A percentile compares a stretch with the other conserved stretches of the same genome.
Conservation (phyloP, 2,797 vertebrate species). For the Lindbergichthys nudifrons region DNA sequence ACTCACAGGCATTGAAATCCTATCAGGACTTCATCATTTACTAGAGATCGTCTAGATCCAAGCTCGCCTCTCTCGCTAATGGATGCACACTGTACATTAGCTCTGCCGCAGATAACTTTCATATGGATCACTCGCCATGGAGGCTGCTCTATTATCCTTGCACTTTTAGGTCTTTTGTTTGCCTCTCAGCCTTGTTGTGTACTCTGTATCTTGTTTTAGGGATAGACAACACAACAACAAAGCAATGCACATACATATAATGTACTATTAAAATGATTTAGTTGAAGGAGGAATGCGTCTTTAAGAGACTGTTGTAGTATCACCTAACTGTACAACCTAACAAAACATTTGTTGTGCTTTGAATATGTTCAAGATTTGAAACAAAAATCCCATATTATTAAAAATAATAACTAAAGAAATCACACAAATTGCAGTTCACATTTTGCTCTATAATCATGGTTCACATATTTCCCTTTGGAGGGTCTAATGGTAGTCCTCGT, state of each 20-base stretch:
- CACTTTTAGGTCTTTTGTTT: constrained; percentile 41
- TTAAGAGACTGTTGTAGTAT: background rate
- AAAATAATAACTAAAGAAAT: constrained; percentile 35
- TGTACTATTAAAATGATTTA: background rate
- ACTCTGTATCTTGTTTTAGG: constrained; percentile 13
- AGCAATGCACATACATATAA: background rate
- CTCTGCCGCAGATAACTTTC: constrained; percentile 70
- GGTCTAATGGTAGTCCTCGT: constrained; percentile 57
- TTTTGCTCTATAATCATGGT: constrained; percentile 50
- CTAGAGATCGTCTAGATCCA: constrained; percentile 68
- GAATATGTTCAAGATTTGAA: constrained; percentile 6
- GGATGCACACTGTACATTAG: constrained; percentile 78
- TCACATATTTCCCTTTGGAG: constrained; percentile 49
- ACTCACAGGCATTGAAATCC: constrained; percentile 78
- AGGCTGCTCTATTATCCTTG: constrained; percentile 57
- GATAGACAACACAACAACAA: constrained; percentile 2
- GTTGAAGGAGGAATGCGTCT: background rate
- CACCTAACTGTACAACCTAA: constrained; percentile 3
- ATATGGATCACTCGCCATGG: constrained; percentile 62
- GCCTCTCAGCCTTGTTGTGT: constrained; percentile 12
- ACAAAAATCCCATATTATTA: constrained; percentile 32
- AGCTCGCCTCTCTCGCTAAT: constrained; percentile 74
- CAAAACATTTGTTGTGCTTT: constrained; percentile 28
- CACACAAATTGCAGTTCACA: constrained; percentile 29
- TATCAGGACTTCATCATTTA: constrained; percentile 81